These are phyloP conservation scores for Apistogramma diplotaenia DNA, from an alignment of 2,113 vertebrate species.

Conservation along the genomic window DNA sequence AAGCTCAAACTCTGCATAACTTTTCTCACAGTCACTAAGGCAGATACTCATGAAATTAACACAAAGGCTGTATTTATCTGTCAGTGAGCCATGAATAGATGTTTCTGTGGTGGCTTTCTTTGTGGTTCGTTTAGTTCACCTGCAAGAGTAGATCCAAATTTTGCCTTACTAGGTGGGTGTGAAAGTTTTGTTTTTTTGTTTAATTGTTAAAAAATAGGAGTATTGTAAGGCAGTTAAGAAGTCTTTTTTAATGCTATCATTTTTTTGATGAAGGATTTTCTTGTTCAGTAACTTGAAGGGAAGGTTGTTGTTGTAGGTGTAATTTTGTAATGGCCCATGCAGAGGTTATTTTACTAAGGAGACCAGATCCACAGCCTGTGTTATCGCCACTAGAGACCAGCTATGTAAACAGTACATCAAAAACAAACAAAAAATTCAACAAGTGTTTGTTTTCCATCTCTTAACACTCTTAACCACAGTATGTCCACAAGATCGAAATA, in stretches of 20 bases:
- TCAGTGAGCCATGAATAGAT: neutral
- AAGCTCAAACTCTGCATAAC: slow-evolving; percentile 23
- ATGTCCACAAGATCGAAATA: neutral
- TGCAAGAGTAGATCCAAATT: neutral
- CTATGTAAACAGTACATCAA: neutral
- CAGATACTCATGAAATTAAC: neutral
- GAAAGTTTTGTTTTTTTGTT: no score
- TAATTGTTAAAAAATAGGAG: no score
- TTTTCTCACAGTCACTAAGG: slow-evolving; percentile 6
- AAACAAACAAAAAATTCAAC: neutral
- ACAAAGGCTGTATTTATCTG: neutral
- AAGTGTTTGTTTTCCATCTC: neutral
- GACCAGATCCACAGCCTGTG: neutral
- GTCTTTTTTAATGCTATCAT: neutral
- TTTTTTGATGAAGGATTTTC: neutral
- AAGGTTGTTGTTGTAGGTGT: neutral
- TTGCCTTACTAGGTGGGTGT: neutral
- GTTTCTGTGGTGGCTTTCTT: neutral
- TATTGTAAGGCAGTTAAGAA: neutral
- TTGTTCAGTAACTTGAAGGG: neutral
- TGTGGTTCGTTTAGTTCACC: neutral
- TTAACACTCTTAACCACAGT: neutral
- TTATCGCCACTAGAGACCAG: no score
- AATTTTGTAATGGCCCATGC: no score
- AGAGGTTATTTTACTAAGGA: neutral